Percentiles rank a stretch among this genome's conserved stretches.
phyloP scores from a whole-genome alignment of 2,797 vertebrate genomes.

The Euthynnus affinis region DNA sequence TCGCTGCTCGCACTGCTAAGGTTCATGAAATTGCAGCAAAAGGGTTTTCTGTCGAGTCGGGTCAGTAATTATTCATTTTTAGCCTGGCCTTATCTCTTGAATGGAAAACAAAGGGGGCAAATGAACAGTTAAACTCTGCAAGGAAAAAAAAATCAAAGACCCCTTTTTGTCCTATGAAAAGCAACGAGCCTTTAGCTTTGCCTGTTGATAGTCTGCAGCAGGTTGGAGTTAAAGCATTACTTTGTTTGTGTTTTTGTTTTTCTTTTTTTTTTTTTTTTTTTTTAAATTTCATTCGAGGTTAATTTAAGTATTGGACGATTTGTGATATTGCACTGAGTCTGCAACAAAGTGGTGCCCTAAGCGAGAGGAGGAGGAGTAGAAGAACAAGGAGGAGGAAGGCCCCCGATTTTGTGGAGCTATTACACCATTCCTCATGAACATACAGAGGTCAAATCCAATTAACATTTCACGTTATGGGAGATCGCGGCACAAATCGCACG shows the following conservation, averaged over 20 bases:
- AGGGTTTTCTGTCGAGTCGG: conserved; percentile 7
- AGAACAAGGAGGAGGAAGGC: conserved; percentile 54
- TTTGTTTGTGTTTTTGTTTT: background rate
- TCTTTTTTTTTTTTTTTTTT: too few species aligned
- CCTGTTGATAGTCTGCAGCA: conserved; percentile 38
- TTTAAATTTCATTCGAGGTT: conserved; percentile 9
- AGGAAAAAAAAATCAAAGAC: conserved; percentile 10
- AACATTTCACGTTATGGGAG: conserved; percentile 99
- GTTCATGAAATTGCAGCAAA: conserved; percentile 52
- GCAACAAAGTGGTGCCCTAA: conserved; percentile 42
- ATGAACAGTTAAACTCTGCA: conserved; percentile 53
- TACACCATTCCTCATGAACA: conserved; percentile 97
- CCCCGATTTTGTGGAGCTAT: conserved; percentile 73
- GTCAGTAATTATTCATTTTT: conserved; percentile 18
- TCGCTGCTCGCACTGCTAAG: background rate
- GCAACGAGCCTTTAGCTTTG: conserved; percentile 14
- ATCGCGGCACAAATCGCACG: conserved; percentile 98
- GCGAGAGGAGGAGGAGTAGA: conserved; percentile 36
- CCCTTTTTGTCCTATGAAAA: conserved; percentile 33
- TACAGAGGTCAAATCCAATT: conserved; percentile 99
- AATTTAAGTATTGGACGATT: conserved; percentile 3
- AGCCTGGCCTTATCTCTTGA: conserved; percentile 30
- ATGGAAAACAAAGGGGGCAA: conserved; percentile 64
- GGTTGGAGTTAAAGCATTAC: background rate
- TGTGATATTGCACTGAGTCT: conserved; percentile 44